Percentiles rank a stretch among this genome's conserved stretches.
phyloP scores from a whole-genome alignment of 1,140 invertebrate genomes.

The Wiebesia pumilae region DNA sequence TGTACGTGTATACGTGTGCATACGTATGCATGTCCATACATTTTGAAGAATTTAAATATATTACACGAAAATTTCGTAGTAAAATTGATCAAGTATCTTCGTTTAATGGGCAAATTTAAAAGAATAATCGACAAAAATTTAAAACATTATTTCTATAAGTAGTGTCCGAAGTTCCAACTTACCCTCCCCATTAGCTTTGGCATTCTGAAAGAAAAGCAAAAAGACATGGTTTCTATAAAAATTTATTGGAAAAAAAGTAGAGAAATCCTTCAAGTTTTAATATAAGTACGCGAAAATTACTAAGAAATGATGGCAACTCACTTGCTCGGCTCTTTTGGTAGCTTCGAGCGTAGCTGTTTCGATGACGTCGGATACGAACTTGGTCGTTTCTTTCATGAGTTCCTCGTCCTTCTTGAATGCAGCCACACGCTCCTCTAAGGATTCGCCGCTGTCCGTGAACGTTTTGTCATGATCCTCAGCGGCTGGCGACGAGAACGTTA shows the following conservation, averaged over 20 bases:
- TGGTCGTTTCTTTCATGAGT: constrained; percentile 70
- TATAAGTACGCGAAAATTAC: background rate
- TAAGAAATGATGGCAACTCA: background rate
- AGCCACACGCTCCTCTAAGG: constrained; percentile 67
- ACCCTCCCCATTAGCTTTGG: constrained; percentile 36
- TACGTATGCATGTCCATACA: too few relatives aligned
- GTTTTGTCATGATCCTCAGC: constrained; percentile 31
- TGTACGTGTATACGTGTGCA: too few relatives aligned
- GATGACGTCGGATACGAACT: constrained; percentile 71
- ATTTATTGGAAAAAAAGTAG: background rate
- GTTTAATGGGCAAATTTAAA: background rate
- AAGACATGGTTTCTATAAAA: background rate
- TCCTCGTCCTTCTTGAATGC: constrained; percentile 72
- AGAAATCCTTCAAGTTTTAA: background rate
- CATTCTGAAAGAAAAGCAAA: constrained; percentile 38
- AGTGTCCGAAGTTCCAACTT: background rate
- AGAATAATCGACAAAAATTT: background rate
- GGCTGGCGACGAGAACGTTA: constrained; percentile 41
- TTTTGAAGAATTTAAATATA: background rate
- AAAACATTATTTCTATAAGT: background rate
- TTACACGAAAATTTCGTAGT: background rate
- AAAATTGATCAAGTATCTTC: background rate
- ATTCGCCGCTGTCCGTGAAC: background rate
- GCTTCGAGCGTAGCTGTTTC: constrained; percentile 69
- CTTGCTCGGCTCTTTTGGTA: constrained; percentile 57